These are phyloP conservation scores for Crematogaster levior DNA, from an alignment of 2,888 invertebrate genomes.

Conservation along the genomic window DNA sequence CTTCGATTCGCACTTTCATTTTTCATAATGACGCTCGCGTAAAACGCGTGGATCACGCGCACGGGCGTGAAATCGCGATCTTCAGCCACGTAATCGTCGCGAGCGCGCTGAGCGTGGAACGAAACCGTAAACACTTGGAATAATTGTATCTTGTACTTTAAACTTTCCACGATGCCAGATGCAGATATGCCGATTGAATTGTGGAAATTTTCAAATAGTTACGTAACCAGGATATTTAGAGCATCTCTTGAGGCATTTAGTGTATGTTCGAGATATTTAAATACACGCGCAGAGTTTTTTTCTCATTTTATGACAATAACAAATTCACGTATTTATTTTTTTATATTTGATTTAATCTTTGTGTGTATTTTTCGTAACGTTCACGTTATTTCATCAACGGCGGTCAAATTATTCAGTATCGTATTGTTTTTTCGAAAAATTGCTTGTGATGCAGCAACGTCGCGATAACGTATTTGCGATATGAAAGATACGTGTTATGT, in stretches of 20 bases:
- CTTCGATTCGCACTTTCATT: slow-evolving; percentile 54
- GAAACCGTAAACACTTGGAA: not conserved
- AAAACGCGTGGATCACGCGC: slow-evolving; percentile 47
- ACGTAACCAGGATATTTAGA: not conserved
- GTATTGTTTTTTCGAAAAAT: not conserved
- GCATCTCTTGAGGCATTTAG: not conserved
- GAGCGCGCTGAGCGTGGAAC: slow-evolving; percentile 9
- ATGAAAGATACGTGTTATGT: slow-evolving; percentile 1
- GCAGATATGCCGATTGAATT: not conserved
- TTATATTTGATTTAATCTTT: not conserved
- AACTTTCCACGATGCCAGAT: not conserved
- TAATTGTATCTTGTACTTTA: slow-evolving; percentile 13
- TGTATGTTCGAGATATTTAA: not conserved
- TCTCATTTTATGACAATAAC: too few relatives aligned
- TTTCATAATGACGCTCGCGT: slow-evolving; percentile 48
- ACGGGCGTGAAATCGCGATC: slow-evolving; percentile 53
- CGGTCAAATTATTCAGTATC: not conserved
- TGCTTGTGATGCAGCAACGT: not conserved
- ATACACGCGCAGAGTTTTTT: too few relatives aligned
- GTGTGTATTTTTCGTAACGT: not conserved
- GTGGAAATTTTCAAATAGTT: not conserved
- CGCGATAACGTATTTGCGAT: not conserved
- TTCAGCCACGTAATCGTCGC: slow-evolving; percentile 43
- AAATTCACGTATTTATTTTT: too few relatives aligned
- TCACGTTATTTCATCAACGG: not conserved